Evolutionary conservation across 30 jellyfish, hydroid and myxozoan species (phyloP).

Genomic region (Chrysaora quinquecirrha): DNA sequence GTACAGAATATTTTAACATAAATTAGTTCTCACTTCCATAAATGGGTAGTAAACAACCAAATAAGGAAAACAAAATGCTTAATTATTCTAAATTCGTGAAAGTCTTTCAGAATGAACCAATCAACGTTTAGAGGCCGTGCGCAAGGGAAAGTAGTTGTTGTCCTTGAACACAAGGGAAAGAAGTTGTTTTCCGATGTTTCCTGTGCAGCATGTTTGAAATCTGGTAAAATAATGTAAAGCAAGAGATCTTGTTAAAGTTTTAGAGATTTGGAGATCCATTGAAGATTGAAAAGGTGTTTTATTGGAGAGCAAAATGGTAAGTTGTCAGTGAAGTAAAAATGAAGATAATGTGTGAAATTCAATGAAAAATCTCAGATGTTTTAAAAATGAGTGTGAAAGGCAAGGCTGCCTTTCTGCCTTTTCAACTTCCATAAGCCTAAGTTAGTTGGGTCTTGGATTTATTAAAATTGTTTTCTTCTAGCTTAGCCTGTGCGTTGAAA

Average conservation of each 20-base stretch:
- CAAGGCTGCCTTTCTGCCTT: too few relatives aligned
- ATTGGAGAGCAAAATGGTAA: background rate
- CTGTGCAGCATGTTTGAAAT: slow-evolving; percentile 80
- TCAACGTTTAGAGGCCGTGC: background rate
- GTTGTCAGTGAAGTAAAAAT: too few relatives aligned
- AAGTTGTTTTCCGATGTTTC: slow-evolving; percentile 61
- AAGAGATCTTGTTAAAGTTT: background rate
- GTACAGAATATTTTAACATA: too few relatives aligned
- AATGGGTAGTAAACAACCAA: slow-evolving; percentile 1
- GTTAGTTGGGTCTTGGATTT: too few relatives aligned
- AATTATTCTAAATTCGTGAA: background rate
- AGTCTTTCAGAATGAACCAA: background rate
- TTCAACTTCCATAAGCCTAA: too few relatives aligned
- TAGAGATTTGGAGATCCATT: too few relatives aligned
- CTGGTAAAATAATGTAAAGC: background rate
- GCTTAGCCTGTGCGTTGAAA: too few relatives aligned
- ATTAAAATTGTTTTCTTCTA: too few relatives aligned
- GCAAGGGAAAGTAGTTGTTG: slow-evolving; percentile 45
- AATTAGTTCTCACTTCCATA: background rate
- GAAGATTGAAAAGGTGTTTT: too few relatives aligned
- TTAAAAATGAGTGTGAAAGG: too few relatives aligned
- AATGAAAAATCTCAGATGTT: too few relatives aligned
- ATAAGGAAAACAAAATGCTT: background rate
- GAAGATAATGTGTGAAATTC: too few relatives aligned
- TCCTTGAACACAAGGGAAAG: slow-evolving; percentile 19